These are phyloP conservation scores for Poliocrania exsul DNA, from an alignment of 2,797 vertebrate genomes.

Conservation along the genomic window DNA sequence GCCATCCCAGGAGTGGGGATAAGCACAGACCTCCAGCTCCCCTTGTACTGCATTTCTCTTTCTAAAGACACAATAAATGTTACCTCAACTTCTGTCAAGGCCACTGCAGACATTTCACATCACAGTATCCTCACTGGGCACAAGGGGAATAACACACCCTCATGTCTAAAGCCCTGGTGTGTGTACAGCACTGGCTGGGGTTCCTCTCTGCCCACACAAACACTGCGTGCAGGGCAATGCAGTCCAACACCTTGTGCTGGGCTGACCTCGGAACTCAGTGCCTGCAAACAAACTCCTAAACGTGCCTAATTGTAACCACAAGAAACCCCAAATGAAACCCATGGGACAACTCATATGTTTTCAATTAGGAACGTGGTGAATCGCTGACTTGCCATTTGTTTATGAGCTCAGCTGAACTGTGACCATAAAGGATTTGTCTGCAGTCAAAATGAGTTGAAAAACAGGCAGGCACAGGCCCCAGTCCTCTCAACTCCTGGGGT, in stretches of 20 bases:
- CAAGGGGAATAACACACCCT: rapidly evolving
- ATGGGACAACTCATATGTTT: conserved; percentile 1
- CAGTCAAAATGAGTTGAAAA: conserved; percentile 24
- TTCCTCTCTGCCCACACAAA: not conserved
- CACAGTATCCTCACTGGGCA: not conserved
- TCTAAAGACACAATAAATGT: not conserved
- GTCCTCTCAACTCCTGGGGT: not conserved
- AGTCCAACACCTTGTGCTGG: not conserved
- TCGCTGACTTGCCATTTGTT: conserved; percentile 29
- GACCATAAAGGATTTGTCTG: not conserved
- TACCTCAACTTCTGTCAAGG: not conserved
- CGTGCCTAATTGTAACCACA: not conserved
- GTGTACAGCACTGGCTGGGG: not conserved
- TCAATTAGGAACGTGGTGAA: conserved; percentile 3
- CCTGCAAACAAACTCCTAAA: conserved; percentile 33
- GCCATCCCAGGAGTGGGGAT: not conserved
- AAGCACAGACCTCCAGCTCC: not conserved
- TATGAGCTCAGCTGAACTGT: conserved; percentile 3
- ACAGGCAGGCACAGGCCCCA: not conserved
- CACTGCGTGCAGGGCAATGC: not conserved
- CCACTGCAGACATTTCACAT: not conserved
- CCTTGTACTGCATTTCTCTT: not conserved
- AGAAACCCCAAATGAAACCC: conserved; percentile 6
- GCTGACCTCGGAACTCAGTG: not conserved
- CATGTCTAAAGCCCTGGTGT: not conserved